These are phyloP conservation scores for Mesaphorura yosii DNA, from an alignment of 1,140 invertebrate genomes.

Conservation along the genomic window DNA sequence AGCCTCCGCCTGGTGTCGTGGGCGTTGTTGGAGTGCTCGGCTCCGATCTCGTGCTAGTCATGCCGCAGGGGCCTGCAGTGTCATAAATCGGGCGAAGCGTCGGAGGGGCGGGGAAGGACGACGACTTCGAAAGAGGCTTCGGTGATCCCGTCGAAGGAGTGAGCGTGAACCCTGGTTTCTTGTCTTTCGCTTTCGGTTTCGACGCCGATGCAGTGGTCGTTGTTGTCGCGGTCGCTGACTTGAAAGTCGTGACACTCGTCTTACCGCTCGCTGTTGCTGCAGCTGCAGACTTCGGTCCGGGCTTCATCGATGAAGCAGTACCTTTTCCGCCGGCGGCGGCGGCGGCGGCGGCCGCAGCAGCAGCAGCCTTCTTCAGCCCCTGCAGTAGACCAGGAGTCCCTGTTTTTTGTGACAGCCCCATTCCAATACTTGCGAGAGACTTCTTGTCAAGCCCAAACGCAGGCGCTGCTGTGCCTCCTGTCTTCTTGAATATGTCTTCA, in stretches of 20 bases:
- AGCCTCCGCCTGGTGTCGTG: too few relatives aligned
- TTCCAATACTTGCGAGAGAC: too few relatives aligned
- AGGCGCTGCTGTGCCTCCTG: too few relatives aligned
- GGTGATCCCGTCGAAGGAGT: constrained; percentile 9
- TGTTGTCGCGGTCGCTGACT: constrained; percentile 30
- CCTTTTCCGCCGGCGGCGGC: too few relatives aligned
- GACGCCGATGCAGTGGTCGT: too few relatives aligned
- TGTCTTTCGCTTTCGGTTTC: constrained; percentile 10
- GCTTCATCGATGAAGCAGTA: too few relatives aligned
- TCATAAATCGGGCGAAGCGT: background rate
- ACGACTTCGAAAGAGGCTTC: too few relatives aligned
- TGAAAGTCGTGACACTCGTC: constrained; percentile 55
- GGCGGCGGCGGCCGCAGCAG: background rate
- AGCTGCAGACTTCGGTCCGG: too few relatives aligned
- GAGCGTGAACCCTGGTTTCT: constrained; percentile 4
- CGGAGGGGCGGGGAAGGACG: too few relatives aligned
- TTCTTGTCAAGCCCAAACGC: too few relatives aligned
- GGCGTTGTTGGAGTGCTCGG: background rate
- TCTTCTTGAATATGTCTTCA: too few relatives aligned
- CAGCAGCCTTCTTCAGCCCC: background rate
- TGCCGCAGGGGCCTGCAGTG: background rate
- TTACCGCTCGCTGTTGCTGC: constrained; percentile 50
- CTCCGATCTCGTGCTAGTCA: background rate
- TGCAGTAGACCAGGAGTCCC: background rate
- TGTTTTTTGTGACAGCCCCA: too few relatives aligned